phyloP scores from a whole-genome alignment of 2,113 vertebrate genomes.

The Microtus montanus region DNA sequence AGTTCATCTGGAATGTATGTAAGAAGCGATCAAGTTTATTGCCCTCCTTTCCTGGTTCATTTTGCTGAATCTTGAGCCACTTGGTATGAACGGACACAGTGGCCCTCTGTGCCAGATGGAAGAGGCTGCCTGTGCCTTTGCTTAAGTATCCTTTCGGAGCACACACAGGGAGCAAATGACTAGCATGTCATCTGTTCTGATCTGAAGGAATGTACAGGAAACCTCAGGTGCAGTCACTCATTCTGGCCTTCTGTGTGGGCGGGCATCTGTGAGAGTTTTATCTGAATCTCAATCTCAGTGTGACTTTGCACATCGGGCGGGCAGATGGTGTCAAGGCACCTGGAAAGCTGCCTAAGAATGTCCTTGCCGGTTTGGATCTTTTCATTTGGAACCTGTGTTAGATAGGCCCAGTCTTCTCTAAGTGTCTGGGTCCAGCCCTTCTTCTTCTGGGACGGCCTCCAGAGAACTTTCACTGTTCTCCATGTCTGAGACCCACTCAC shows the following conservation, averaged over 20 bases:
- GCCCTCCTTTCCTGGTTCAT: not conserved
- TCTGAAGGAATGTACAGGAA: not conserved
- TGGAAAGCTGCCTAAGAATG: not conserved
- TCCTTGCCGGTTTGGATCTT: not conserved
- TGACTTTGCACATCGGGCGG: not conserved
- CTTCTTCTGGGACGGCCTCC: not conserved
- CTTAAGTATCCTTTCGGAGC: not conserved
- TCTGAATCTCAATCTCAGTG: not conserved
- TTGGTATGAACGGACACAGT: not conserved
- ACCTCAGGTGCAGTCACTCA: not conserved
- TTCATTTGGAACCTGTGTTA: not conserved
- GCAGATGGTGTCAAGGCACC: not conserved
- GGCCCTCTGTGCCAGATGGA: constrained; percentile 25
- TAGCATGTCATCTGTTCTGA: not conserved
- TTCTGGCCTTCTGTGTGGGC: not conserved
- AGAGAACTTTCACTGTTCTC: not conserved
- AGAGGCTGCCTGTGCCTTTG: not conserved
- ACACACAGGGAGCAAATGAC: not conserved
- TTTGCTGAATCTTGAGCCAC: not conserved
- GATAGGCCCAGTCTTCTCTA: not conserved
- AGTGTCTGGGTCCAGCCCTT: not conserved
- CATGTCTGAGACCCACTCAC: not conserved
- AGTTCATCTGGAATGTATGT: not conserved
- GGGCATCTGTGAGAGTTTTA: not conserved
- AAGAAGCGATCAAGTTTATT: not conserved